A percentile compares a stretch with the other conserved stretches of the same genome.
Conservation (phyloP, 37 sponge, comb jelly and placozoan genomes). For the Eunapius fragilis region DNA sequence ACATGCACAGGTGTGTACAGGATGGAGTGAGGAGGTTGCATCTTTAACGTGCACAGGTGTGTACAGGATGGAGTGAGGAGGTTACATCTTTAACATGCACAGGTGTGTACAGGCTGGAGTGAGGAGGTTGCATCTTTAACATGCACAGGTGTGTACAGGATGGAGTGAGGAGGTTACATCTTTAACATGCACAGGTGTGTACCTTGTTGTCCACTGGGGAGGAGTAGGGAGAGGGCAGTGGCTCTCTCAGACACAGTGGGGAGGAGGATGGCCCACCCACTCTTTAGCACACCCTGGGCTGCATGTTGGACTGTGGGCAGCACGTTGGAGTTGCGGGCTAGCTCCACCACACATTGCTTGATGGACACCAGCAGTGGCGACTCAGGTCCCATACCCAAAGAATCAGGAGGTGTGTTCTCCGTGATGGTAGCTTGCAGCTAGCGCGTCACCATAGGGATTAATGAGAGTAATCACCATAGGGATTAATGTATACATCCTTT, state of each 20-base stretch:
- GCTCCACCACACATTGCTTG: constrained; percentile 79
- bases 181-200: no score
- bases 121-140: no score
- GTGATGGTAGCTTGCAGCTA: constrained; percentile 81
- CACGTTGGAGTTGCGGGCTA: constrained; percentile 75
- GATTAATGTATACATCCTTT: not conserved
- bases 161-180: no score
- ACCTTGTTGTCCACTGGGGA: constrained; percentile 64
- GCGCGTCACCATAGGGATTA: not conserved
- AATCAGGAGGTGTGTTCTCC: constrained; percentile 40
- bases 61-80: no score
- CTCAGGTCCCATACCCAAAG: constrained; percentile 57
- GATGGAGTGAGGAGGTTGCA: no score
- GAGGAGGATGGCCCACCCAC: constrained; percentile 85
- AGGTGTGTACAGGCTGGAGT: no score
- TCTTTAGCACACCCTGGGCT: constrained; percentile 75
- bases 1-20: no score
- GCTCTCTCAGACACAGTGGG: constrained; percentile 91
- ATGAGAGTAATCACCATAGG: no score
- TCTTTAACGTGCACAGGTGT: no score
- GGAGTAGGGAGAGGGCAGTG: constrained; percentile 65
- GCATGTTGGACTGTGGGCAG: constrained; percentile 74
- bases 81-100: no score
- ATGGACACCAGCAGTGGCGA: constrained; percentile 78
- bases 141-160: no score